Evolutionary conservation across 2,888 invertebrate genomes (phyloP).

Genomic region (Synergus umbraculus): DNA sequence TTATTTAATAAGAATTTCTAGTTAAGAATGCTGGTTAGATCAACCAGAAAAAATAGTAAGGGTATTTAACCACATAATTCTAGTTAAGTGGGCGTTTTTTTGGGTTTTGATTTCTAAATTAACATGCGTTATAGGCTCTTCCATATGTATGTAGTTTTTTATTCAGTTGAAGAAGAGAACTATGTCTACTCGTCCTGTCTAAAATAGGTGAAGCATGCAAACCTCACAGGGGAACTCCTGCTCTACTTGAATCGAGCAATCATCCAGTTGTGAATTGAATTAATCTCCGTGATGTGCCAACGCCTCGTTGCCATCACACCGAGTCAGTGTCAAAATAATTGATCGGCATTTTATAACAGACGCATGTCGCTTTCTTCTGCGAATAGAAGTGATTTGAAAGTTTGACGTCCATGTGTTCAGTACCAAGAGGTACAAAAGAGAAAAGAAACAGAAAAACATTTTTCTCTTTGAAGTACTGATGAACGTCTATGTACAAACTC

Average conservation of each 20-base stretch:
- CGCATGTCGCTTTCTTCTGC: background rate
- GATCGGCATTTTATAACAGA: background rate
- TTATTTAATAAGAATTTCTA: no score
- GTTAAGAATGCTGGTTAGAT: no score
- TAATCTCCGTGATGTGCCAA: slow-evolving; percentile 4
- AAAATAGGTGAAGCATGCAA: background rate
- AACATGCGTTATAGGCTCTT: no score
- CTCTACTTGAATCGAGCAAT: slow-evolving; percentile 23
- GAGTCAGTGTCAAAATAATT: slow-evolving; percentile 11
- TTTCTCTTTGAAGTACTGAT: background rate
- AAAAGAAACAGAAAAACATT: background rate
- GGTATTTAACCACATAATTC: no score
- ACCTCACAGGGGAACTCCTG: background rate
- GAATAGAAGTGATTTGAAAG: background rate
- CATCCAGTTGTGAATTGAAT: slow-evolving; percentile 36
- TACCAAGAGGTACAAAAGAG: background rate
- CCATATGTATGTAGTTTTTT: background rate
- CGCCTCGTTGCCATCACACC: slow-evolving; percentile 12
- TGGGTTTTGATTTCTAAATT: no score
- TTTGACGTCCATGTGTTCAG: background rate
- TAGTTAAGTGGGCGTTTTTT: no score
- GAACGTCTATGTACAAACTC: background rate
- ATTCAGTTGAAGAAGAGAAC: background rate
- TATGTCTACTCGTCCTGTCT: no score
- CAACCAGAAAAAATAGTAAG: no score